phyloP scores from a whole-genome alignment of 2,888 invertebrate species.

The Morpho deidamia region DNA sequence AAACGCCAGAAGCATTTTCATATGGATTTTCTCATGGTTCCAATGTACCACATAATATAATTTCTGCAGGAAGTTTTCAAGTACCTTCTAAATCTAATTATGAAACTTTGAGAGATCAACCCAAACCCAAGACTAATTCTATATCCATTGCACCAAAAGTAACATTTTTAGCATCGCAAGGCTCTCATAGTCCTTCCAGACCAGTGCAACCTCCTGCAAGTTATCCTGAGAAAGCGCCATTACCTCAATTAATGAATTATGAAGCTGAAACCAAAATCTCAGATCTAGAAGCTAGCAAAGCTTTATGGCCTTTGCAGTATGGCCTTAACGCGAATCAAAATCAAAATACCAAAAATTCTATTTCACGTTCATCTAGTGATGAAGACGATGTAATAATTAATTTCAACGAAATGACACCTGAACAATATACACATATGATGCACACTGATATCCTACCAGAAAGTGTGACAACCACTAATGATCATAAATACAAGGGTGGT shows the following conservation, averaged over 20 bases:
- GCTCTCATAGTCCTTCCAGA: constrained; percentile 56
- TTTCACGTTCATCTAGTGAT: constrained; percentile 61
- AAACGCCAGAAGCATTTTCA: constrained; percentile 70
- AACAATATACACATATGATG: constrained; percentile 61
- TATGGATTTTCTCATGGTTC: constrained; percentile 49
- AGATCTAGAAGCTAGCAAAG: constrained; percentile 58
- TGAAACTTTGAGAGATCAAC: constrained; percentile 48
- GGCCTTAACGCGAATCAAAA: constrained; percentile 49
- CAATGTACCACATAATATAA: constrained; percentile 51
- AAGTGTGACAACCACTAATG: constrained; percentile 28
- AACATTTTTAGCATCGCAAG: constrained; percentile 70
- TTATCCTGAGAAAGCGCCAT: constrained; percentile 50
- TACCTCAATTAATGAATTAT: constrained; percentile 67
- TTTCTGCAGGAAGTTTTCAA: constrained; percentile 49
- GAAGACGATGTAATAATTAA: constrained; percentile 65
- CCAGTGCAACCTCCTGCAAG: constrained; percentile 44
- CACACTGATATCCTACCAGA: constrained; percentile 43
- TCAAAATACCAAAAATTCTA: constrained; percentile 53
- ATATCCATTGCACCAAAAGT: constrained; percentile 64
- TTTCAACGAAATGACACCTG: constrained; percentile 63
- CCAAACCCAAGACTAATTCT: constrained; percentile 47
- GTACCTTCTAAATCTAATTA: constrained; percentile 45
- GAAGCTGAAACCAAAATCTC: constrained; percentile 53
- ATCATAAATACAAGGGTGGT: constrained; percentile 18
- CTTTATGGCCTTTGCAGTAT: constrained; percentile 70